Conservation (phyloP, 1,140 invertebrate species). For the Papilio dardanus region DNA sequence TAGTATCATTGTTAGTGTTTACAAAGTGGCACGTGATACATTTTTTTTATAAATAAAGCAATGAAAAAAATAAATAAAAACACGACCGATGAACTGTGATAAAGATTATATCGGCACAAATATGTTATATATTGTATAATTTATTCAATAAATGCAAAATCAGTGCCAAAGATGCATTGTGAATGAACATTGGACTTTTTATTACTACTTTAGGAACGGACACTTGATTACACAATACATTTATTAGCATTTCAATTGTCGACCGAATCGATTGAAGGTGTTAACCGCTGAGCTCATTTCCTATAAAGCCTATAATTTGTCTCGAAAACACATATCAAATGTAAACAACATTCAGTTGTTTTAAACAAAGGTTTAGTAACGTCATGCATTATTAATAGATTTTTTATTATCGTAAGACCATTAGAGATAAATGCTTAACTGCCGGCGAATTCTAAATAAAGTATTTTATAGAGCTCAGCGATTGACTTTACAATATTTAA, state of each 20-base stretch:
- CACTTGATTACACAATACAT: slow-evolving; percentile 34
- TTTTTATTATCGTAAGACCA: background rate
- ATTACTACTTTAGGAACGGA: slow-evolving; percentile 34
- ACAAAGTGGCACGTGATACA: slow-evolving; percentile 50
- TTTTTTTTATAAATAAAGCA: slow-evolving; percentile 63
- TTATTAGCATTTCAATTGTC: slow-evolving; percentile 38
- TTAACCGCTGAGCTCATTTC: slow-evolving; percentile 66
- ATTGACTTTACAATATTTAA: no score
- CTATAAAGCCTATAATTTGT: slow-evolving; percentile 51
- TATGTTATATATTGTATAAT: slow-evolving; percentile 64
- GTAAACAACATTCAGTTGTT: slow-evolving; percentile 26
- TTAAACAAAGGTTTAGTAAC: slow-evolving; percentile 36
- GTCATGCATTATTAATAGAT: background rate
- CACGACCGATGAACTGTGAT: slow-evolving; percentile 77
- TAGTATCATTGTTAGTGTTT: slow-evolving; percentile 39
- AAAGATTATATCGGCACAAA: slow-evolving; percentile 61
- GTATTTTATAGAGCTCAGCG: no score
- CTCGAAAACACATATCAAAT: slow-evolving; percentile 43
- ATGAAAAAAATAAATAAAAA: slow-evolving; percentile 74
- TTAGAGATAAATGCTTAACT: background rate
- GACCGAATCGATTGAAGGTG: slow-evolving; percentile 31
- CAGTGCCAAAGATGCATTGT: slow-evolving; percentile 80
- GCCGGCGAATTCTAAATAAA: no score
- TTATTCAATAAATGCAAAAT: slow-evolving; percentile 75
- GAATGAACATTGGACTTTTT: slow-evolving; percentile 48